Evolutionary conservation across 2,797 vertebrate species (phyloP).

Genomic region (Buceros bicornis): DNA sequence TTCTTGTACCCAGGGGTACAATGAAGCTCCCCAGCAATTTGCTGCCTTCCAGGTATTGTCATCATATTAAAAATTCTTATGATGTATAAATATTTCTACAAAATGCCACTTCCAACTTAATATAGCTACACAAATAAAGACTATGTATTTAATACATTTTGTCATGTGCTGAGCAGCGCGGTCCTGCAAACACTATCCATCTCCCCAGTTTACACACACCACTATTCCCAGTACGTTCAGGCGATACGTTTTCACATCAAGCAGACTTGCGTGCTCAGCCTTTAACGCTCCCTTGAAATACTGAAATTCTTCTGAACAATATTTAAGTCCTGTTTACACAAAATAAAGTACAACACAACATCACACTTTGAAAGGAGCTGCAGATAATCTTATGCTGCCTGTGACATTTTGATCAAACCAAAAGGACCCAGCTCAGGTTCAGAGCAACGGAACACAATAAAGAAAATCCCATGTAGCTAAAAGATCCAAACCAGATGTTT

Average conservation of each 20-base stretch:
- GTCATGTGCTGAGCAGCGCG: not conserved
- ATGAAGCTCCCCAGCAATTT: not conserved
- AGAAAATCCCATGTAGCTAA: rapidly evolving
- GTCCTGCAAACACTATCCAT: not conserved
- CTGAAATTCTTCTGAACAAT: not conserved
- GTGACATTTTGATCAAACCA: not conserved
- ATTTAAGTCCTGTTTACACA: not conserved
- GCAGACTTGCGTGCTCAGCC: not conserved
- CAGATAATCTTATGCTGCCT: not conserved
- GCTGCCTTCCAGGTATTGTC: not conserved
- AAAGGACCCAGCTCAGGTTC: not conserved
- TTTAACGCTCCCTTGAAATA: not conserved
- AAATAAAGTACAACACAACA: not conserved
- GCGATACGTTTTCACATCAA: not conserved
- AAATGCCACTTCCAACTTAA: not conserved
- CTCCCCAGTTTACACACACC: not conserved
- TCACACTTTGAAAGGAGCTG: not conserved
- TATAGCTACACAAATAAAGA: not conserved
- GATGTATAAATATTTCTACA: not conserved
- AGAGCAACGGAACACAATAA: rapidly evolving
- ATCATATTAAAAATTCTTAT: not conserved
- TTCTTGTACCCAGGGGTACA: not conserved
- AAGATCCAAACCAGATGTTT: not conserved
- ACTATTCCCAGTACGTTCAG: not conserved
- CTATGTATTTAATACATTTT: not conserved